Percentiles rank a stretch among this genome's conserved stretches.
These are phyloP conservation scores for Tauraco erythrolophus DNA, from an alignment of 2,113 vertebrate genomes.

Conservation along the genomic window DNA sequence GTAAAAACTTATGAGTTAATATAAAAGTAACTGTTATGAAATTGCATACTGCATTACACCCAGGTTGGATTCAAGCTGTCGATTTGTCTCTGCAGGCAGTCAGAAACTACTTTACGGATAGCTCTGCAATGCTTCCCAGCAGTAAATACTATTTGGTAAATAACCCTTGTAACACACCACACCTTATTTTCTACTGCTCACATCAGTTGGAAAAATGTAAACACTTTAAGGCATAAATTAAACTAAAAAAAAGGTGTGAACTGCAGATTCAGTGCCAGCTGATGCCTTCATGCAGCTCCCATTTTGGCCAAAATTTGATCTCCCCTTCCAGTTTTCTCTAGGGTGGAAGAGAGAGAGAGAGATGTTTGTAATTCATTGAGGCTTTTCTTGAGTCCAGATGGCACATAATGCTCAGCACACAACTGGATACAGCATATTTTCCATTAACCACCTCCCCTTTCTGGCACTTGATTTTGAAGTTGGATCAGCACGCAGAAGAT, in stretches of 20 bases:
- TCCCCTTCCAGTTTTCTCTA: not conserved
- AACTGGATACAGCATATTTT: not conserved
- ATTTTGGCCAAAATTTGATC: not conserved
- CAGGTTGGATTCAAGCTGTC: not conserved
- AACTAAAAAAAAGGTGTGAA: not conserved
- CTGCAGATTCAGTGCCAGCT: not conserved
- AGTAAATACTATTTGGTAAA: not conserved
- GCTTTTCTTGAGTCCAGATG: constrained; percentile 1
- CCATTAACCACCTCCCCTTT: not conserved
- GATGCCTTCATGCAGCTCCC: not conserved
- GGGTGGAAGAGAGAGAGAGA: not conserved
- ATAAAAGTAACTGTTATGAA: not conserved
- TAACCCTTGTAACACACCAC: not conserved
- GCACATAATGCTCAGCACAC: not conserved
- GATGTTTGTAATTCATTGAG: not conserved
- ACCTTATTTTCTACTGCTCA: not conserved
- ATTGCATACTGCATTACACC: not conserved
- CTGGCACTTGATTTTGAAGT: not conserved
- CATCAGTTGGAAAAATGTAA: not conserved
- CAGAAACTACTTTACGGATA: not conserved
- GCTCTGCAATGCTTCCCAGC: not conserved
- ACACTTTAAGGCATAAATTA: not conserved
- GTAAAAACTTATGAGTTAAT: constrained; percentile 8
- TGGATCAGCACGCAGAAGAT: not conserved
- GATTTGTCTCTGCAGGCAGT: not conserved